These are phyloP conservation scores for Lutjanus campechanus DNA, from an alignment of 2,797 vertebrate species.

Conservation along the genomic window DNA sequence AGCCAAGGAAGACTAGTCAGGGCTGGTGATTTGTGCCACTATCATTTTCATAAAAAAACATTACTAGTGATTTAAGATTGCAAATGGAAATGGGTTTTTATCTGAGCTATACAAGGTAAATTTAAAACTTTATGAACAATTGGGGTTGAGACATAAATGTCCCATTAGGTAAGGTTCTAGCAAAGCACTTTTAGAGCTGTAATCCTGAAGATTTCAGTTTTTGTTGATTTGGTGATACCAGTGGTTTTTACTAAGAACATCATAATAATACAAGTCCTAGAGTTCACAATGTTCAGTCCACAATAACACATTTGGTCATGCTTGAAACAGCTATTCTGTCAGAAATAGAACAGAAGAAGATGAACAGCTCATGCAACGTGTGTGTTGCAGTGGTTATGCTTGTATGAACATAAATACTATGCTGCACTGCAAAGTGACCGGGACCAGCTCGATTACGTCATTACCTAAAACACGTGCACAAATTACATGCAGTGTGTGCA, in stretches of 20 bases:
- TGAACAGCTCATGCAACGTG: no score
- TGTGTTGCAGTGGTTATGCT: not conserved
- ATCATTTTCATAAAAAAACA: constrained; percentile 2
- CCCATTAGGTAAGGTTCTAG: not conserved
- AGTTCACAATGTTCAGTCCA: not conserved
- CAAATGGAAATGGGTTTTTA: constrained; percentile 5
- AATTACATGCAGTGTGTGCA: not conserved
- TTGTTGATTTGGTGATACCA: not conserved
- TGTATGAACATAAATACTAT: not conserved
- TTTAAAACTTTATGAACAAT: constrained; percentile 4
- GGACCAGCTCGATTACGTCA: not conserved
- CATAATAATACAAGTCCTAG: not conserved
- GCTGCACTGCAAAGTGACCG: not conserved
- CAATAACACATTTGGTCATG: not conserved
- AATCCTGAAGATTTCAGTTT: not conserved
- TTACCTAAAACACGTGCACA: not conserved
- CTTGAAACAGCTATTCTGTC: not conserved
- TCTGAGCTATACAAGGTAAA: not conserved
- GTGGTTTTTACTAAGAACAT: not conserved
- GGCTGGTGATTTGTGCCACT: constrained; percentile 22
- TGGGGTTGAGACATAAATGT: not conserved
- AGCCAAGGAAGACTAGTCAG: constrained; percentile 16
- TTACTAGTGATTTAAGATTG: not conserved
- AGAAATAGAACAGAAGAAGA: not conserved
- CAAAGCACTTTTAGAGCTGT: not conserved